A percentile compares a stretch with the other conserved stretches of the same genome.
These are phyloP conservation scores for Falcunculus frontatus DNA, from an alignment of 2,113 vertebrate species.

Conservation along the genomic window DNA sequence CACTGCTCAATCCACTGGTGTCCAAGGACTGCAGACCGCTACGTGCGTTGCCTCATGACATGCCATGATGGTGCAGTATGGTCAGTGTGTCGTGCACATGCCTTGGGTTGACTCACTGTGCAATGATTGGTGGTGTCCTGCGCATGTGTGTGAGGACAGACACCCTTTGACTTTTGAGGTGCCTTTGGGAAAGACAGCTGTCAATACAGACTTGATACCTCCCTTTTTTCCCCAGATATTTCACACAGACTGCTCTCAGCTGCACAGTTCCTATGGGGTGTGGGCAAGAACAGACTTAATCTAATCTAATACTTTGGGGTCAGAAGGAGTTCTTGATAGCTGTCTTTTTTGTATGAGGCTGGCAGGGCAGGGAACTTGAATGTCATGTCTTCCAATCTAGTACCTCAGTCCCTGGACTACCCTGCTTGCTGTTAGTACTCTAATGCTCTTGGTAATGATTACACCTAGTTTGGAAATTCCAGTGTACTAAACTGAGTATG, in stretches of 20 bases:
- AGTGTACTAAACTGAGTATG: neutral
- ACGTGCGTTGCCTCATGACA: neutral
- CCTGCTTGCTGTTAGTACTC: neutral
- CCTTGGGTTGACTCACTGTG: neutral
- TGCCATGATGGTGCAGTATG: neutral
- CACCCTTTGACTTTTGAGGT: neutral
- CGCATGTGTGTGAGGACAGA: neutral
- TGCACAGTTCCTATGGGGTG: neutral
- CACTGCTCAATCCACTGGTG: neutral
- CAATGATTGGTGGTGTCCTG: neutral
- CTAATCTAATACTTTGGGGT: neutral
- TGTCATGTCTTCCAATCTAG: neutral
- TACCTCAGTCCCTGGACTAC: neutral
- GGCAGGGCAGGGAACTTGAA: neutral
- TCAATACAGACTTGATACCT: neutral
- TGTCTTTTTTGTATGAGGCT: neutral
- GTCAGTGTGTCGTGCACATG: fast-evolving
- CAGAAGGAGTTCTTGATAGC: neutral
- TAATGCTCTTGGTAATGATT: neutral
- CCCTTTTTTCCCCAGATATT: neutral
- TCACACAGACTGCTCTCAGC: neutral
- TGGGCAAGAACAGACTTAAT: neutral
- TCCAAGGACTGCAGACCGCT: neutral
- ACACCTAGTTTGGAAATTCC: neutral
- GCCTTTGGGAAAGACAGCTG: neutral